Conservation (phyloP, 1,140 invertebrate genomes). For the Trypoxylus dichotomus region DNA sequence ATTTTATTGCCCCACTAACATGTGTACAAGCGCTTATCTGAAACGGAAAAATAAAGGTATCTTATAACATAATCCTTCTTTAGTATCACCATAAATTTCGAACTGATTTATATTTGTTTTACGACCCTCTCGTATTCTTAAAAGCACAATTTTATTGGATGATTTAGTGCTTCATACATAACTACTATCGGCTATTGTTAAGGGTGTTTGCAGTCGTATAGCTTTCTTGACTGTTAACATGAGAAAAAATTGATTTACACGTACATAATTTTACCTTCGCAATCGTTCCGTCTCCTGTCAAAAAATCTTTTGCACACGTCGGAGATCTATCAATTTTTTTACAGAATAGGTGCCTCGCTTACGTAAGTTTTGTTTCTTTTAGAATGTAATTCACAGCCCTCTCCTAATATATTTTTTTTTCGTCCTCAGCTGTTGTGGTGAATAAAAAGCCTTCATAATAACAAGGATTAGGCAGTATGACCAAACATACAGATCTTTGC, state of each 20-base stretch:
- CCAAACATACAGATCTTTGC: too few species aligned
- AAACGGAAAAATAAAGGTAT: neutral
- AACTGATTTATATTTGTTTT: slow-evolving; percentile 1
- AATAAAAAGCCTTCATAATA: too few species aligned
- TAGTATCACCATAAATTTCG: neutral
- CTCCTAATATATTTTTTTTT: too few species aligned
- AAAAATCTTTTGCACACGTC: neutral
- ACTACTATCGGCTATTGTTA: neutral
- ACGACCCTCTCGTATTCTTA: neutral
- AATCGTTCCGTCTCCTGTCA: neutral
- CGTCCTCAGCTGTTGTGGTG: too few species aligned
- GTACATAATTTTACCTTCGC: too few species aligned
- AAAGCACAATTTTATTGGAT: neutral
- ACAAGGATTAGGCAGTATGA: too few species aligned
- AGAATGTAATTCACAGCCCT: too few species aligned
- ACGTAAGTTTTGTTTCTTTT: too few species aligned
- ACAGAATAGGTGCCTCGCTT: too few species aligned
- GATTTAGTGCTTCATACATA: neutral
- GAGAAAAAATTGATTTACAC: neutral
- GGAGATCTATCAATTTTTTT: too few species aligned
- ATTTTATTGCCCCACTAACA: neutral
- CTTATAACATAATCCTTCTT: neutral
- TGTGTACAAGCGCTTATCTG: neutral
- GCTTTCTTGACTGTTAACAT: neutral
- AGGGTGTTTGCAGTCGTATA: neutral